A percentile compares a stretch with the other conserved stretches of the same genome.
These are phyloP conservation scores for Hippopotamyrus pictus DNA, from an alignment of 2,797 vertebrate species.

Conservation along the genomic window DNA sequence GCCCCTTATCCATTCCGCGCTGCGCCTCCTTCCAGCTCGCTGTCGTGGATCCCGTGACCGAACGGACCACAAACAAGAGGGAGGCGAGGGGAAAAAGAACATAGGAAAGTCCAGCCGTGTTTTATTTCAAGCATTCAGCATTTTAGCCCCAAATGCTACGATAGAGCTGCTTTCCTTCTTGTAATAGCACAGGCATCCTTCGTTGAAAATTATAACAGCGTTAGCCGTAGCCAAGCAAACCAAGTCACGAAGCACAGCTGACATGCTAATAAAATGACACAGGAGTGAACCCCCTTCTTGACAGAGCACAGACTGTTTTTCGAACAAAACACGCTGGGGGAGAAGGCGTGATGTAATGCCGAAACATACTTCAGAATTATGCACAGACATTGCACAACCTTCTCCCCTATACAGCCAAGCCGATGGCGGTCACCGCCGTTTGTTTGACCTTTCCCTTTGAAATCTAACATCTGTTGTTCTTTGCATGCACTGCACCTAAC, in stretches of 20 bases:
- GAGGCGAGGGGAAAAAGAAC: not conserved
- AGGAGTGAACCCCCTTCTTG: not conserved
- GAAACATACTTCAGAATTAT: constrained; percentile 24
- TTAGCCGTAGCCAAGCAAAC: not conserved
- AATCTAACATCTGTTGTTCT: constrained; percentile 25
- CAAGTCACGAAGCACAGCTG: not conserved
- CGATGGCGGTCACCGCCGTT: not conserved
- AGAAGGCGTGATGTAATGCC: constrained; percentile 32
- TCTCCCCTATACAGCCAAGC: not conserved
- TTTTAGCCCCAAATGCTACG: not conserved
- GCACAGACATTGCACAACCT: not conserved
- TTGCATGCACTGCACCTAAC: not conserved
- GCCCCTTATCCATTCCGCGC: not conserved
- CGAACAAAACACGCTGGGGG: not conserved
- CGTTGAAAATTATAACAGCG: not conserved
- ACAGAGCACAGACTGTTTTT: constrained; percentile 15
- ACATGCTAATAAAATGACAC: not conserved
- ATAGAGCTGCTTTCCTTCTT: not conserved
- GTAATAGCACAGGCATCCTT: constrained; percentile 1
- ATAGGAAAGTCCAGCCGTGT: not conserved
- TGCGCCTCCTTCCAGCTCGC: not conserved
- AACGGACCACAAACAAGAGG: not conserved
- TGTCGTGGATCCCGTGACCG: not conserved
- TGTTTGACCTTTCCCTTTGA: constrained; percentile 18
- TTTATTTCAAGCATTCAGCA: constrained; percentile 16